A percentile compares a stretch with the other conserved stretches of the same genome.
Conservation (phyloP, 2,797 vertebrate genomes). For the Pristis pectinata region DNA sequence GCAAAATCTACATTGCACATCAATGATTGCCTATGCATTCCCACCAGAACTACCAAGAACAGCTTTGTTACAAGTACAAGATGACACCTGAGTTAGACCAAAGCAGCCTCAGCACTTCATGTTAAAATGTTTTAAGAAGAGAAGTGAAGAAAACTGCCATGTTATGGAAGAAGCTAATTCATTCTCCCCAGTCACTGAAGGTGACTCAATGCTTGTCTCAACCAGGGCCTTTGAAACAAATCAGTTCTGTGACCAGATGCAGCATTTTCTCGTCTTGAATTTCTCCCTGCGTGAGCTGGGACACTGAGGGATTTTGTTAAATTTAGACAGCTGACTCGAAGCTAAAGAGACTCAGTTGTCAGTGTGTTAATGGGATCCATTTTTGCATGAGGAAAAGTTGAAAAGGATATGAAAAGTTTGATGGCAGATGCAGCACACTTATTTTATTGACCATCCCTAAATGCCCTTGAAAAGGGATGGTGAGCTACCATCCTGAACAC, state of each 20-base stretch:
- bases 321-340: neutral
- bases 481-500: too few relatives aligned
- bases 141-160: neutral
- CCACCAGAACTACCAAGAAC: too few relatives aligned
- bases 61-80: too few relatives aligned
- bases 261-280: neutral
- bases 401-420: neutral
- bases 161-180: neutral
- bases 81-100: neutral
- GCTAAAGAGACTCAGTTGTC: neutral
- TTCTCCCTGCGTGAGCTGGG: neutral
- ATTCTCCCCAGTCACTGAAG: neutral
- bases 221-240: neutral
- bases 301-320: neutral
- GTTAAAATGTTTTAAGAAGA: neutral
- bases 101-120: neutral
- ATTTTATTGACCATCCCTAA: too few relatives aligned
- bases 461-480: too few relatives aligned
- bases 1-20: too few relatives aligned
- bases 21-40: too few relatives aligned
- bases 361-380: neutral
- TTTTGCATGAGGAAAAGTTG: neutral
- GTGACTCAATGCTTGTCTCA: neutral
- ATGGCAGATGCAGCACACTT: neutral
- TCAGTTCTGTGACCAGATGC: neutral